Conservation (phyloP, 2,113 vertebrate genomes). For the Oryzias woworae region DNA sequence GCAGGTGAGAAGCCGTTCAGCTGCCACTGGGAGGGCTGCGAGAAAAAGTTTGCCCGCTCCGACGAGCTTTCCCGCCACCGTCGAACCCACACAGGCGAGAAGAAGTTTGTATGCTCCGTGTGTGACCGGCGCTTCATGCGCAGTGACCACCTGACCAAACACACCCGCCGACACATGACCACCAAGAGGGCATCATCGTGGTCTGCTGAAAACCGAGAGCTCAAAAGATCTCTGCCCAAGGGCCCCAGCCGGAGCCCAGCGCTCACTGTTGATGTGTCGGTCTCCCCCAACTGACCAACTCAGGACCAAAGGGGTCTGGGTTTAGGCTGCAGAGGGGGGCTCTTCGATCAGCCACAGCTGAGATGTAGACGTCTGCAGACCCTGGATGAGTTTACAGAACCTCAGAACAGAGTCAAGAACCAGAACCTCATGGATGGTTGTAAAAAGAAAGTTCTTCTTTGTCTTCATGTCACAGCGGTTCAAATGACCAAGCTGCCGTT, state of each 20-base stretch:
- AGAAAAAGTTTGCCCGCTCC: conserved; percentile 94
- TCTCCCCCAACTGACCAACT: conserved; percentile 71
- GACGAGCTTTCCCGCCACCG: conserved; percentile 97
- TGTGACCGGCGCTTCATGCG: conserved; percentile 97
- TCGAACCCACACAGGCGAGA: conserved; percentile 95
- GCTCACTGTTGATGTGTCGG: conserved; percentile 70
- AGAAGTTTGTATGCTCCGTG: conserved; percentile 90
- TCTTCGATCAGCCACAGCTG: conserved; percentile 22
- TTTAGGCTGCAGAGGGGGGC: conserved; percentile 4
- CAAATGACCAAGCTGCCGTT: neutral
- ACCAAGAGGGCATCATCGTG: conserved; percentile 86
- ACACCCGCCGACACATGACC: conserved; percentile 88
- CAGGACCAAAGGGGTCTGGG: conserved; percentile 33
- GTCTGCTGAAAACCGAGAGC: conserved; percentile 82
- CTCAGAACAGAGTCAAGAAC: conserved; percentile 20
- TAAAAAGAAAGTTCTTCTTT: conserved; percentile 3
- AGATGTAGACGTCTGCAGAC: neutral
- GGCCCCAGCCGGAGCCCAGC: conserved; percentile 51
- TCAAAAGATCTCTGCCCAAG: conserved; percentile 70
- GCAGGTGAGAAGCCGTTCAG: conserved; percentile 96
- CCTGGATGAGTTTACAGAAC: conserved; percentile 23
- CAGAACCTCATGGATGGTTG: conserved; percentile 2
- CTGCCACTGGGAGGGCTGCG: conserved; percentile 95
- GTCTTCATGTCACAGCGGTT: conserved; percentile 2
- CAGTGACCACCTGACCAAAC: conserved; percentile 97